Conservation (phyloP, 2,888 invertebrate genomes). For the Caenorhabditis parvicauda region DNA sequence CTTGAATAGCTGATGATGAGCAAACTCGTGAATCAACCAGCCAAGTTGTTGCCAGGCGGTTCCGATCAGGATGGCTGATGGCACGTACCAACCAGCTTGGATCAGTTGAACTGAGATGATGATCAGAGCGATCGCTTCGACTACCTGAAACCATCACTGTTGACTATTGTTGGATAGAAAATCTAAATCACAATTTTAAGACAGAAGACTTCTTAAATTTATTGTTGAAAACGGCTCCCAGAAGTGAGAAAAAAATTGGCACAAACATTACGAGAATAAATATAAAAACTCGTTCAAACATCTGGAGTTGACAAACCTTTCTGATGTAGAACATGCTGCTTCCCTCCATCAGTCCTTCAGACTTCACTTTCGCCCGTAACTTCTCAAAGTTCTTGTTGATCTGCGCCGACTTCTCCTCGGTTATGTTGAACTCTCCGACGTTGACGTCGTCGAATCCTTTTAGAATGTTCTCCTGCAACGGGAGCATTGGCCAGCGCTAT, state of each 20-base stretch:
- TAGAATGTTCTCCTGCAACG: conserved; percentile 37
- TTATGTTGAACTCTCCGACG: conserved; percentile 52
- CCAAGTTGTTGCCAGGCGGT: conserved; percentile 60
- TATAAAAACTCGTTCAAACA: no score
- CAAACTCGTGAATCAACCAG: conserved; percentile 49
- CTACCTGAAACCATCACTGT: conserved; percentile 18
- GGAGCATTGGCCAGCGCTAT: not conserved
- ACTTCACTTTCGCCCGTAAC: conserved; percentile 42
- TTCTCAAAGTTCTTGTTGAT: conserved; percentile 50
- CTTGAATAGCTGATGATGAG: conserved; percentile 60
- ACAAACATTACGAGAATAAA: no score
- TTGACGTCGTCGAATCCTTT: conserved; percentile 52
- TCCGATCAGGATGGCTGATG: conserved; percentile 57
- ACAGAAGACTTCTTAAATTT: no score
- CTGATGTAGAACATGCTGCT: conserved; percentile 46
- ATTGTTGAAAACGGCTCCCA: no score
- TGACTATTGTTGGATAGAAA: no score
- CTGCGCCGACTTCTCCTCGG: conserved; percentile 38
- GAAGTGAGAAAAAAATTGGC: no score
- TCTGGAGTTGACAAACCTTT: conserved; percentile 29
- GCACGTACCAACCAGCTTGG: conserved; percentile 43
- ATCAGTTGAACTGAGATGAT: conserved; percentile 49
- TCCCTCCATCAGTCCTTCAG: conserved; percentile 49
- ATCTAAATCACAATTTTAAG: no score
- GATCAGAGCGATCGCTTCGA: conserved; percentile 47